phyloP scores from a whole-genome alignment of 1,140 invertebrate genomes.

The Hycleus phaleratus region DNA sequence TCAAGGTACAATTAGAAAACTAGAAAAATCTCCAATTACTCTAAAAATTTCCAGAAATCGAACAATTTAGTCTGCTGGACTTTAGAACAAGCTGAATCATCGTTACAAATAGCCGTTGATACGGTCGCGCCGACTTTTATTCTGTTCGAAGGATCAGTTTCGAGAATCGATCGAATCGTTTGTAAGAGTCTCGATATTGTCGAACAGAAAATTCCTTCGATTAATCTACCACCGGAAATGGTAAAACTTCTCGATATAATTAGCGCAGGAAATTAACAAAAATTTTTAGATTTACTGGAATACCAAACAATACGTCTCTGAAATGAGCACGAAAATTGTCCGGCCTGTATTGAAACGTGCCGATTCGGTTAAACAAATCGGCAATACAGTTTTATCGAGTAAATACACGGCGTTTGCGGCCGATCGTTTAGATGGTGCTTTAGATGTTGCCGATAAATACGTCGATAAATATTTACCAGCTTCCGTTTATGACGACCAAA shows the following conservation, averaged over 20 bases:
- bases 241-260: constrained; percentile 44
- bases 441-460: constrained; percentile 68
- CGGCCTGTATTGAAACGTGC: constrained; percentile 62
- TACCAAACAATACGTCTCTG: constrained; percentile 64
- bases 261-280: neutral
- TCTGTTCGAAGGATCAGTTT: constrained; percentile 58
- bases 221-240: constrained; percentile 66
- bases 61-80: constrained; percentile 66
- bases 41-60: constrained; percentile 46
- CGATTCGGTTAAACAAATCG: constrained; percentile 68
- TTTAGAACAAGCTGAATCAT: constrained; percentile 60
- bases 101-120: constrained; percentile 57
- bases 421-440: constrained; percentile 59
- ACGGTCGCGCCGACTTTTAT: constrained; percentile 58
- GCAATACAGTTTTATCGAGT: constrained; percentile 54
- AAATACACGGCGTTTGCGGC: constrained; percentile 61
- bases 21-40: neutral
- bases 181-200: constrained; percentile 71
- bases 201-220: constrained; percentile 65
- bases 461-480: constrained; percentile 71
- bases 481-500: constrained; percentile 49
- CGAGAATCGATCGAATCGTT: constrained; percentile 62
- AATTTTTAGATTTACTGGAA: constrained; percentile 62
- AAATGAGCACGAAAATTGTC: constrained; percentile 49
- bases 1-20: constrained; percentile 51